Percentiles rank a stretch among this genome's conserved stretches.
Evolutionary conservation across 2,113 vertebrate species (phyloP).

Genomic region (Mesembrinibis cayennensis): DNA sequence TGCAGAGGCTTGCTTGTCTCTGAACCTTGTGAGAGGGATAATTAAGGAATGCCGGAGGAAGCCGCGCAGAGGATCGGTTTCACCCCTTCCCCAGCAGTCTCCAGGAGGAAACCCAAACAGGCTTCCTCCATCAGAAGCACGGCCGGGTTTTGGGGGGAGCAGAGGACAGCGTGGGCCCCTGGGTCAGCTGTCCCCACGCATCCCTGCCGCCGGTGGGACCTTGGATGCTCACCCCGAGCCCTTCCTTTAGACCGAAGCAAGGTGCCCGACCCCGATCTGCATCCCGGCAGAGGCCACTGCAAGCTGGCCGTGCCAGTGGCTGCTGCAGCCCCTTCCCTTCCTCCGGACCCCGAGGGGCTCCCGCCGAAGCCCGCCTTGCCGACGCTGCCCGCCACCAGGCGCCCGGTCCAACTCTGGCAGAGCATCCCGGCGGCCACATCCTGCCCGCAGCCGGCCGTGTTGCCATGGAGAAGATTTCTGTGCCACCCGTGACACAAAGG

Average conservation of each 20-base stretch:
- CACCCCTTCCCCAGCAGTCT: not conserved
- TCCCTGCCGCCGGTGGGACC: too few species aligned
- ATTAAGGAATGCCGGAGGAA: not conserved
- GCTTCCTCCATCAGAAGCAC: not conserved
- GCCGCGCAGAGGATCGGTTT: not conserved
- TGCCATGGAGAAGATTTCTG: conserved; percentile 66
- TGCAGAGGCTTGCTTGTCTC: not conserved
- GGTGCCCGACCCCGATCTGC: rapidly evolving
- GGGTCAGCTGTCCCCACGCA: not conserved
- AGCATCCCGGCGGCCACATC: not conserved
- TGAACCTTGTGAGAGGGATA: not conserved
- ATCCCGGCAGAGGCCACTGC: rapidly evolving
- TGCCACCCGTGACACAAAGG: conserved; percentile 36
- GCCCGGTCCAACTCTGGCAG: not conserved
- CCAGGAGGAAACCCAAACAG: not conserved
- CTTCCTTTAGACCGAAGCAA: not conserved
- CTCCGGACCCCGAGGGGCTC: rapidly evolving
- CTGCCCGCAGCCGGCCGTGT: not conserved
- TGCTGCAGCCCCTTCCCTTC: not conserved
- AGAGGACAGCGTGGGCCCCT: not conserved
- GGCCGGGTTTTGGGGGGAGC: not conserved
- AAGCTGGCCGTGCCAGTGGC: not conserved
- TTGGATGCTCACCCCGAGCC: rapidly evolving
- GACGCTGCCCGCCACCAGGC: not conserved
- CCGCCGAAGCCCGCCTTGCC: not conserved